Evolutionary conservation across 2,113 vertebrate species (phyloP).

Genomic region (Bombycilla garrulus): DNA sequence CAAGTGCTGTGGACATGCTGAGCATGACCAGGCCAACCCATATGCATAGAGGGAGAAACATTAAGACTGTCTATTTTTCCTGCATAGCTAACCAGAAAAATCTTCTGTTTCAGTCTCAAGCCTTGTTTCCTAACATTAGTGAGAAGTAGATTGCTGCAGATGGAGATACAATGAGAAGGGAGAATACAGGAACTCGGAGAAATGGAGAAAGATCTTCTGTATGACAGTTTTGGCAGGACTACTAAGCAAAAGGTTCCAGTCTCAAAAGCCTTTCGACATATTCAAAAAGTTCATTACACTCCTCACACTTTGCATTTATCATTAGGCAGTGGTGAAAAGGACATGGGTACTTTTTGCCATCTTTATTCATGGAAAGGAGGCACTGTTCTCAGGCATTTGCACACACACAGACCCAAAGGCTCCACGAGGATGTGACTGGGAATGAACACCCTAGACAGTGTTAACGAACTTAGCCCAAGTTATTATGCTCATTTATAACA

Average conservation of each 20-base stretch:
- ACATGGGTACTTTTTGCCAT: not conserved
- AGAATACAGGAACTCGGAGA: not conserved
- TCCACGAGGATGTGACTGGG: not conserved
- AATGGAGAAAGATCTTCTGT: not conserved
- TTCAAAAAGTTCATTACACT: not conserved
- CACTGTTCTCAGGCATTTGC: not conserved
- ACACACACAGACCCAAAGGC: not conserved
- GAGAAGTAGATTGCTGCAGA: not conserved
- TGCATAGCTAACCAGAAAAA: not conserved
- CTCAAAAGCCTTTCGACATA: not conserved
- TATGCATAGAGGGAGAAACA: not conserved
- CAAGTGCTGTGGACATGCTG: not conserved
- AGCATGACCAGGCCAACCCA: not conserved
- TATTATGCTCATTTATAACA: not conserved
- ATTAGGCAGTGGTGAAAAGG: not conserved
- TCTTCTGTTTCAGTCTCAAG: not conserved
- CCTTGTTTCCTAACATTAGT: not conserved
- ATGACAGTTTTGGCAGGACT: not conserved
- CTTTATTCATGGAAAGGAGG: not conserved
- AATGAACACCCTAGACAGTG: not conserved
- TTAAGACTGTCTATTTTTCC: not conserved
- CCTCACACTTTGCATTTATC: not conserved
- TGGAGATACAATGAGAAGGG: not conserved
- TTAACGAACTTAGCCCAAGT: not conserved
- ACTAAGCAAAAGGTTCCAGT: not conserved